Evolutionary conservation across 1,140 invertebrate genomes (phyloP).

Genomic region (Periplaneta americana): DNA sequence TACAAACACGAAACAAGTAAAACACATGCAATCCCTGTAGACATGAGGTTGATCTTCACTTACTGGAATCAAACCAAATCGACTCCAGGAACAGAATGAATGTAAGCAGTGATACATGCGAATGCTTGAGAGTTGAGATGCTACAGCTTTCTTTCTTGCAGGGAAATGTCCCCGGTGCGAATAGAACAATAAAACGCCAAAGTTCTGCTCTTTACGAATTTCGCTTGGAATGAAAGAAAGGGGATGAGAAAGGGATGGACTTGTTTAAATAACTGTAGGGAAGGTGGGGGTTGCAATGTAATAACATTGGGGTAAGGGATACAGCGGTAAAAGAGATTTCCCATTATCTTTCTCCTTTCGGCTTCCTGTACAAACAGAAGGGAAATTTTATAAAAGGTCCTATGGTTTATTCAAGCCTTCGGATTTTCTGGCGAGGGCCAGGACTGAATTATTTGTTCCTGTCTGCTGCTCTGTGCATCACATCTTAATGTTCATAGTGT

Average conservation of each 20-base stretch:
- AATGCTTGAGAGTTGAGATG: no score
- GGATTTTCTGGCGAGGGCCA: not conserved
- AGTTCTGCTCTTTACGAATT: not conserved
- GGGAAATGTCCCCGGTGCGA: not conserved
- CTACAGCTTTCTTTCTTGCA: no score
- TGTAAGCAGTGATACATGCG: no score
- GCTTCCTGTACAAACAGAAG: not conserved
- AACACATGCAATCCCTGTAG: no score
- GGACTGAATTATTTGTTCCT: not conserved
- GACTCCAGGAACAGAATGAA: no score
- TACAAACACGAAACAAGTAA: no score
- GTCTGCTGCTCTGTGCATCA: not conserved
- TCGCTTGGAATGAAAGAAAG: not conserved
- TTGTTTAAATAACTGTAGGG: not conserved
- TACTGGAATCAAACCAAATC: no score
- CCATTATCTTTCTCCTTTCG: not conserved
- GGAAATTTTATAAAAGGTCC: not conserved
- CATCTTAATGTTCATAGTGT: no score
- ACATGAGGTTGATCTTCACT: no score
- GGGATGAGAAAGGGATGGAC: not conserved
- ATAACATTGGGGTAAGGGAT: not conserved
- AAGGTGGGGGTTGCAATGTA: not conserved
- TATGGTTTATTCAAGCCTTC: not conserved
- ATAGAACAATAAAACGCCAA: not conserved
- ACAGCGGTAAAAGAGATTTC: not conserved